Base-by-base conservation (phyloP, 2,888 invertebrate genomes). In the Drosophila prostipennis region DNA sequence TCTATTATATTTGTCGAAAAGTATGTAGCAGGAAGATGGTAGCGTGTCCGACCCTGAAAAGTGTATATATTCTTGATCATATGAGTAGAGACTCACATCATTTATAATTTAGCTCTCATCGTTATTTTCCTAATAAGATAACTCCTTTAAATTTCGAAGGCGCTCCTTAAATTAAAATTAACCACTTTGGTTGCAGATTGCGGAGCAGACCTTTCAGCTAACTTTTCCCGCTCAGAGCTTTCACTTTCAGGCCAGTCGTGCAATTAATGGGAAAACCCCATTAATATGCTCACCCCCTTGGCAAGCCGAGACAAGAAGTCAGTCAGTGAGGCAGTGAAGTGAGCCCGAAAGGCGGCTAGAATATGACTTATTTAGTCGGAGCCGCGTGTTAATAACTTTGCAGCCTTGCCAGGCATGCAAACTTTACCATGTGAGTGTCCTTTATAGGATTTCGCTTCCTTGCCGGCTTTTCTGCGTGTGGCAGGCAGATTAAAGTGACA, bases 331-430 rank as follows among this genome's bases (percentile, higher is more conserved):
- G 52, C 51, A 49, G 48, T 40, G 19, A 48, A 23, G 42, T 34
- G 34, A 51, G 61, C 52, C 43, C 40, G 53, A 60, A 75, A 67
- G 72, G 71, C 72, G 63, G 65, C 59, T 75, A 13, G 54, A 74
- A 74, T 71, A 80, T 75, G 89, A 72, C 81, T 82, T 89, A 89
- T 78, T 84, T 60, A 78, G 85, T 74, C 72, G 60, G 36, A 78
- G 85, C 48, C 89, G 87, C 76, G 81, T 87, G 89, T 57, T 89
- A 89, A 89, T 87, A 84, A 87, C 82, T 82, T 89, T 89, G 74
- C 68, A 79, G 63, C 61, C 57, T 39, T 16, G 57, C 58, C 60
- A 46, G 76, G 72, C 87, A 72, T 80, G 87, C 87, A 56, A 77
- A 56, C 59, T 52, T 63, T 14, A 6, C 36, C 46, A 67, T 74